Base-by-base conservation (phyloP, 2,113 vertebrate genomes). In the Oceanites oceanicus region DNA sequence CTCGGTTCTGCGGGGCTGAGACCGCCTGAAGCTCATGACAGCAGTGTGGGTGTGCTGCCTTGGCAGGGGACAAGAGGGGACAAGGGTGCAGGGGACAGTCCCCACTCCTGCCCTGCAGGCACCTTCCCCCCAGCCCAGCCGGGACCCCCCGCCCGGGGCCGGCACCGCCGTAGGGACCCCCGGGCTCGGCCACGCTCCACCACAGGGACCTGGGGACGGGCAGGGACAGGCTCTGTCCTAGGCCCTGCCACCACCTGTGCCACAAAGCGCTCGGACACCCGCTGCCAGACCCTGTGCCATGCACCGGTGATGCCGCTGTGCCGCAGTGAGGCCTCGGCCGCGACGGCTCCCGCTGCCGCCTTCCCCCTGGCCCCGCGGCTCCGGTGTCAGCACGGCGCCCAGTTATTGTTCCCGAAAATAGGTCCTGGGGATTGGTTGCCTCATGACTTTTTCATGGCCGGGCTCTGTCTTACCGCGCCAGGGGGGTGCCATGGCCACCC, bases 381-480 rank as follows among this genome's bases (percentile, higher is more conserved):
- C 91, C 59, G 45, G 91, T 96, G 77, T 96, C 96, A 93, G 63
- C 26, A 1, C 38, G 1, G 76, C 40, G 3, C 84, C 61, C 77
- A 21, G 90, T 90, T 90, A 94, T 96, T 96, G 96, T 96, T 96
- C 88, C 90, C 6, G 42, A 93, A 86, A 88, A 66, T 59, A 92
- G 73, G 85, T 73, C 63, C 68, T 12, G 7, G 44, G 82, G 76
- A 74, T 96, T 84, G 93, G 68, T 72, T 96, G 87, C 92, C 90
- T 96, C 96, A 96, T 96, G 88, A 96, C 73, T 96, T 91, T 96
- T 96, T 96, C 90, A 96, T 96, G 71, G 88, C 49, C 2, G 6
- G n/a, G 83, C 94, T 73, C 85, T 73, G 68, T 47, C 63, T 92
- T 90, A 88, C 88, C 16, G 5, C 4, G 8, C 76, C n/a, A 16